A percentile compares a stretch with the other conserved stretches of the same genome.
These are phyloP conservation scores for Erebia ligea DNA, from an alignment of 2,888 invertebrate species.

Conservation along the genomic window DNA sequence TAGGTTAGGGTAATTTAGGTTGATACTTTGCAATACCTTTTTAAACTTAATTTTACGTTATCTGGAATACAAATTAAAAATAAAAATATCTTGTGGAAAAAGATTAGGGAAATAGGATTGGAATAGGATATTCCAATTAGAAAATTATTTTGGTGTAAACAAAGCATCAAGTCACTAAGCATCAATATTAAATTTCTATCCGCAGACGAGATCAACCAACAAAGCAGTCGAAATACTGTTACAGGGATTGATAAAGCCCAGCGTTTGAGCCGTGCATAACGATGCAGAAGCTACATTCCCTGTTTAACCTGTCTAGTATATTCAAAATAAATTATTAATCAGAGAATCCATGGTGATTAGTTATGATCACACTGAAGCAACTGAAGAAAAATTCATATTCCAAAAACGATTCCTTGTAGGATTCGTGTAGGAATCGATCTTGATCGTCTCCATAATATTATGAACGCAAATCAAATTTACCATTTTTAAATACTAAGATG, in stretches of 20 bases:
- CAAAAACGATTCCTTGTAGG: not conserved
- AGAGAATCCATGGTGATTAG: not conserved
- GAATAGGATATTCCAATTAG: too few relatives aligned
- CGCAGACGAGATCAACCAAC: conserved; percentile 6
- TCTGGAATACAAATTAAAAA: too few relatives aligned
- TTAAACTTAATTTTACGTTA: too few relatives aligned
- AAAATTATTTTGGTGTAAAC: not conserved
- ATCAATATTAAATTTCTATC: conserved; percentile 1
- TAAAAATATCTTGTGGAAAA: too few relatives aligned
- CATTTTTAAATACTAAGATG: too few relatives aligned
- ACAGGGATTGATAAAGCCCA: conserved; percentile 24
- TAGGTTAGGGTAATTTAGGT: too few relatives aligned
- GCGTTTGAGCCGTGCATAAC: conserved; percentile 21
- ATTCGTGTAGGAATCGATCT: not conserved
- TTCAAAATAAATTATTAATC: conserved; percentile 18
- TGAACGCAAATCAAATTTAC: too few relatives aligned
- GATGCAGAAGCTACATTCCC: conserved; percentile 24
- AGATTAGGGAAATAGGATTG: too few relatives aligned
- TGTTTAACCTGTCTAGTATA: conserved; percentile 16
- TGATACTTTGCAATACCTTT: too few relatives aligned
- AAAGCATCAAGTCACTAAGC: not conserved
- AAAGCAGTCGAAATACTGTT: conserved; percentile 12
- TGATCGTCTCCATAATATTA: too few relatives aligned
- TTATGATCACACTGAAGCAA: not conserved
- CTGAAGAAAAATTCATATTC: not conserved